These are phyloP conservation scores for Lamellibrachia satsuma DNA, from an alignment of 2,888 invertebrate genomes.

Conservation along the genomic window DNA sequence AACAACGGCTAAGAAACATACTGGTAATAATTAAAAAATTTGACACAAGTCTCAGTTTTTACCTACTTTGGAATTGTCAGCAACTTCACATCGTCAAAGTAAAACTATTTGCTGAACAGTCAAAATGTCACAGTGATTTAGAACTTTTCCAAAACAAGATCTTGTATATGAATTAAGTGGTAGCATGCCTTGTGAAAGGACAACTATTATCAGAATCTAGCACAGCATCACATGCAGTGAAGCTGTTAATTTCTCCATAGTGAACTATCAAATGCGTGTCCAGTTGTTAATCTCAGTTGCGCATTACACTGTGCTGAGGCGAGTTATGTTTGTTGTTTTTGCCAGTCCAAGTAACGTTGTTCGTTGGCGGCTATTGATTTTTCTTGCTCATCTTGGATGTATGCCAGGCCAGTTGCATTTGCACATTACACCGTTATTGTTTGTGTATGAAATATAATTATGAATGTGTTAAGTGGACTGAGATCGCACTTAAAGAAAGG, in stretches of 20 bases:
- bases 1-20: background rate
- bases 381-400: background rate
- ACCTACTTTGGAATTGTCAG: background rate
- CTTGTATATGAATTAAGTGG: background rate
- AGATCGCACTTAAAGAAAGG: background rate
- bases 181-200: background rate
- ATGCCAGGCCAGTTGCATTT: background rate
- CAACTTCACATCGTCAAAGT: background rate
- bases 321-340: conserved; percentile 6
- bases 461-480: background rate
- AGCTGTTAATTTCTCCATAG: conserved; percentile 3
- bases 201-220: background rate
- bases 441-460: background rate
- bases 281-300: conserved; percentile 3
- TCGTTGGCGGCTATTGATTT: background rate
- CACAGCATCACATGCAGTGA: background rate
- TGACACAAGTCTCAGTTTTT: background rate
- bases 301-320: conserved; percentile 9
- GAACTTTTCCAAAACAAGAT: background rate
- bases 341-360: background rate
- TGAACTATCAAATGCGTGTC: background rate
- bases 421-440: background rate
- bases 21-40: background rate
- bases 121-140: background rate
- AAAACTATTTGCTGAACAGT: background rate